These are phyloP conservation scores for Sternotherus odoratus DNA, from an alignment of 2,797 vertebrate genomes.

Conservation along the genomic window DNA sequence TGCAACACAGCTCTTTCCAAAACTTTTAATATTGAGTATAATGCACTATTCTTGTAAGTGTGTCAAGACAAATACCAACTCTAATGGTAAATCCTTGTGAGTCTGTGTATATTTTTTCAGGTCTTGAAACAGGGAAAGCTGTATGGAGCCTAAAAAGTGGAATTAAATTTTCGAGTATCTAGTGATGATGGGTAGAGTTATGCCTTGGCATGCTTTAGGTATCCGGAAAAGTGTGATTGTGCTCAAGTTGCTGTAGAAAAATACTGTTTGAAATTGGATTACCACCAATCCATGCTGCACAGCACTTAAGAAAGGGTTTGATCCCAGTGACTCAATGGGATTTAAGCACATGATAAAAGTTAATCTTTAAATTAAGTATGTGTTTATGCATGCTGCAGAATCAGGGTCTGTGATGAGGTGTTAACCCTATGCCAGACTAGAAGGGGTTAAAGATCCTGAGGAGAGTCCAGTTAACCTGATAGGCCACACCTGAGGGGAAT, in stretches of 20 bases:
- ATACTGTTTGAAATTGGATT: neutral
- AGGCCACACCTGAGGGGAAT: too few species aligned
- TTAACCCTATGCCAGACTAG: too few species aligned
- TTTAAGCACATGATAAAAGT: too few species aligned
- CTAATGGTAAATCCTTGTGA: neutral
- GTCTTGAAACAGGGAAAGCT: slow-evolving; percentile 8
- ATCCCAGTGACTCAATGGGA: neutral
- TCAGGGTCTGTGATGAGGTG: too few species aligned
- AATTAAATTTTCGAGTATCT: neutral
- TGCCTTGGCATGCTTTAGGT: neutral
- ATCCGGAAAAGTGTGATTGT: neutral
- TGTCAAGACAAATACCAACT: neutral
- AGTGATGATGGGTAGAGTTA: slow-evolving; percentile 4
- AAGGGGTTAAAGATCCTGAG: too few species aligned
- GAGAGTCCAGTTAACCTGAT: too few species aligned
- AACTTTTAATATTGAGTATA: neutral
- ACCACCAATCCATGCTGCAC: too few species aligned
- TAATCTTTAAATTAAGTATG: too few species aligned
- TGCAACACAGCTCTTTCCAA: neutral
- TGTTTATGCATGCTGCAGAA: too few species aligned
- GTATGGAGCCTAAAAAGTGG: neutral
- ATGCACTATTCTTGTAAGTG: rapidly evolving
- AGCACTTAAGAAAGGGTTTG: neutral
- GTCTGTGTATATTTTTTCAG: slow-evolving; percentile 1
- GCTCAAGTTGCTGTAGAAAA: neutral